Base-by-base conservation (phyloP, 2,113 vertebrate species). In the Sebastes fasciatus region DNA sequence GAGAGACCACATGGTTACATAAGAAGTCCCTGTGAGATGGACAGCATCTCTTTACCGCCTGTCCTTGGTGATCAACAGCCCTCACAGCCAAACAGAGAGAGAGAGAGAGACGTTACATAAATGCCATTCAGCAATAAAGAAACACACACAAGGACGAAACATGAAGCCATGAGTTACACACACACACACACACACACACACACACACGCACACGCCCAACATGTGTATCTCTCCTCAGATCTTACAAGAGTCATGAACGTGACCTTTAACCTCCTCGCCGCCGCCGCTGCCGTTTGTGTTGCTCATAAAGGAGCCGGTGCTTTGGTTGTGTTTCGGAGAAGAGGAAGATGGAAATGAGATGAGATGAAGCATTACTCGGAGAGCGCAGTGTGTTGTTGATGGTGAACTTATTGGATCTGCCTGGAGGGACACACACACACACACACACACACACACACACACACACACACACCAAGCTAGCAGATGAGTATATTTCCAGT, bases 11-110 rank as follows among this genome's bases (percentile, higher is more conserved):
- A 34, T 8, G 43, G 54, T 91, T 92, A 90, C 60, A 80, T 90
- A 90, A 89, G 82, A 65, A 6, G 66, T 58, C 51, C 23, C 74
- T 16, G 21, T 62, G 82, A 83, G 62, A 87, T 61, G 84, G 84
- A 75, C 79, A 83, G 66, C 73, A 75, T 79, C 63, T 89, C 78
- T 62, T 64, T 42, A 61, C 71, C 1, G 86, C 63, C 64, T 69
- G 74, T 42, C 78, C 71, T 70, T 49, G 42, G 73, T 66, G 70
- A 89, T 80, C 68, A 83, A 74, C 76, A 86, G 51, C 45, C 73
- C 66, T 65, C 40, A 19, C 54, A 63, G 63, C 75, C 82, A 67
- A 57, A 68, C 19, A n/a, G n/a, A 21, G 1, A 70, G 16, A 51
- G 4, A 11, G 9, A 66, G 14, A 62, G 19, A 49, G 46, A 63